Percentiles rank a stretch among this genome's conserved stretches.
These are phyloP conservation scores for Thalassophryne amazonica DNA, from an alignment of 2,797 vertebrate genomes.

Conservation along the genomic window DNA sequence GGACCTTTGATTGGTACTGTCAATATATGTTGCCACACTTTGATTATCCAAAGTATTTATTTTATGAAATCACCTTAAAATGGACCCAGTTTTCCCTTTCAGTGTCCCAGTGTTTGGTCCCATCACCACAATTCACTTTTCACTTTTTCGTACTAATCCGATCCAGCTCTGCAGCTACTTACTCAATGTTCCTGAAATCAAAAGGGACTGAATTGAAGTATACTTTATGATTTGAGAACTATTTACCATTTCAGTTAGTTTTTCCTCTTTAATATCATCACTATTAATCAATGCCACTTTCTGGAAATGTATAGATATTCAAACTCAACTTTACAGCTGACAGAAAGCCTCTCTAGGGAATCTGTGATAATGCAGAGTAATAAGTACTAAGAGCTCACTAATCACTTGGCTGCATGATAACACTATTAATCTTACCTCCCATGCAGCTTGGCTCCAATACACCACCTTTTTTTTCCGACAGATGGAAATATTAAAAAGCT, in stretches of 20 bases:
- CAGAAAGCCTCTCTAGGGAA: slow-evolving; percentile 74
- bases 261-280: slow-evolving; percentile 64
- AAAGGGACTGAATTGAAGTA: slow-evolving; percentile 48
- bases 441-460: slow-evolving; percentile 55
- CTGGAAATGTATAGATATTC: slow-evolving; percentile 67
- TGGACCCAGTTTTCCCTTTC: no score
- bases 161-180: no score
- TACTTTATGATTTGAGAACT: slow-evolving; percentile 66
- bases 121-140: no score
- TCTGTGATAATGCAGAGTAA: slow-evolving; percentile 80
- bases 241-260: slow-evolving; percentile 64
- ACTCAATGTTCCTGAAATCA: slow-evolving; percentile 26
- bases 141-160: no score
- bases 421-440: slow-evolving; percentile 78
- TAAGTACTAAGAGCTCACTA: slow-evolving; percentile 82
- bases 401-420: slow-evolving; percentile 81
- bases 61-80: no score
- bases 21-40: no score
- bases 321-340: slow-evolving; percentile 72
- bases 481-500: slow-evolving; percentile 66
- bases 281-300: slow-evolving; percentile 70
- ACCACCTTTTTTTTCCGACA: slow-evolving; percentile 60
- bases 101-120: no score
- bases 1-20: no score
- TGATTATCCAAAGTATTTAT: no score